A percentile compares a stretch with the other conserved stretches of the same genome.
These are phyloP conservation scores for Perognathus longimembris DNA, from an alignment of 2,113 vertebrate species.

Conservation along the genomic window DNA sequence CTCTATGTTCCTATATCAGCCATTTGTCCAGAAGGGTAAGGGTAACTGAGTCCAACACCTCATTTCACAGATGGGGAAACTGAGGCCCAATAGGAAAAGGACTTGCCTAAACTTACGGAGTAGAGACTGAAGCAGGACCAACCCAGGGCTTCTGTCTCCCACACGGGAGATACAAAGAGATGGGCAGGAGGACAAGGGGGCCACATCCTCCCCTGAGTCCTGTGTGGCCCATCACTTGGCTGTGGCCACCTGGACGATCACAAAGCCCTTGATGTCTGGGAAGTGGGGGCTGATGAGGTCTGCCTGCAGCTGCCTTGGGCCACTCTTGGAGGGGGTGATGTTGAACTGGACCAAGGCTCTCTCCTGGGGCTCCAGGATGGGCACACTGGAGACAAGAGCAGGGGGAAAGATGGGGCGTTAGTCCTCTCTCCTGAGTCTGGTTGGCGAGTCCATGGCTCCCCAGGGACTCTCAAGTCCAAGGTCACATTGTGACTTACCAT, in stretches of 20 bases:
- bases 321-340: slow-evolving; percentile 85
- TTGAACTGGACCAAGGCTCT: slow-evolving; percentile 82
- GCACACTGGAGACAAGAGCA: slow-evolving; percentile 65
- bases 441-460: background rate
- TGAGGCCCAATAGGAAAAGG: background rate
- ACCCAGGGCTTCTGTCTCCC: background rate
- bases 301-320: slow-evolving; percentile 86
- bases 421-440: background rate
- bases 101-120: background rate
- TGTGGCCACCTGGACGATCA: slow-evolving; percentile 72
- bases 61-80: slow-evolving; percentile 23
- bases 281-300: slow-evolving; percentile 84
- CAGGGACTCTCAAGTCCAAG: background rate
- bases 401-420: slow-evolving; percentile 20
- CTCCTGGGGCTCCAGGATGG: slow-evolving; percentile 77
- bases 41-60: background rate
- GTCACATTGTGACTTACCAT: background rate
- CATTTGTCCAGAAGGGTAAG: background rate
- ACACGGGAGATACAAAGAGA: background rate
- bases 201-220: background rate
- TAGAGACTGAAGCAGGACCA: background rate
- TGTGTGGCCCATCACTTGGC: slow-evolving; percentile 56
- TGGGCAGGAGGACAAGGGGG: background rate
- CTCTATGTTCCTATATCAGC: background rate
- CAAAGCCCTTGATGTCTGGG: slow-evolving; percentile 80